Conservation (phyloP, 2,113 vertebrate species). For the Delphinapterus leucas region DNA sequence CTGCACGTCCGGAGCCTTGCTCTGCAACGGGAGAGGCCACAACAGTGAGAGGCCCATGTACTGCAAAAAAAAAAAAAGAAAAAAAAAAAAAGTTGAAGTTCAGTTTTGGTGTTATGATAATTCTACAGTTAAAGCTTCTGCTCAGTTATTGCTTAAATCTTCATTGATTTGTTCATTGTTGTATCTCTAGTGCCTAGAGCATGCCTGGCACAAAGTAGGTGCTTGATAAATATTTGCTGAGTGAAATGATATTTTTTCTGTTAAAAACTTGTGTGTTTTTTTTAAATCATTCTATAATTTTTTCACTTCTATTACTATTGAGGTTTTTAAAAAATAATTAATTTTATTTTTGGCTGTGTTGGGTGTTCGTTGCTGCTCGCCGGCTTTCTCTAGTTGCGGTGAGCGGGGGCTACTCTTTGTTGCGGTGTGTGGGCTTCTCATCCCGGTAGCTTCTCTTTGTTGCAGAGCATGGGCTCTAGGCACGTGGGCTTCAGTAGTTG, state of each 20-base stretch:
- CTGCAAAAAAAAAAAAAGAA: too few species aligned
- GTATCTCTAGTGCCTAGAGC: background rate
- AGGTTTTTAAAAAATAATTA: background rate
- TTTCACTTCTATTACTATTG: background rate
- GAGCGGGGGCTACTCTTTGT: too few species aligned
- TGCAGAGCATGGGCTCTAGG: too few species aligned
- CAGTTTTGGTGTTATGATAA: background rate
- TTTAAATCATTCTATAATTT: slow-evolving; percentile 26
- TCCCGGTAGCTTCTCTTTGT: too few species aligned
- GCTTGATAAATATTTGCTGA: slow-evolving; percentile 40
- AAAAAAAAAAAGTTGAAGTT: slow-evolving; percentile 11
- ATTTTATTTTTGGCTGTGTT: too few species aligned
- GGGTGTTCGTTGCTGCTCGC: too few species aligned
- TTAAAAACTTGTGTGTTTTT: background rate
- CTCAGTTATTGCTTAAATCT: background rate
- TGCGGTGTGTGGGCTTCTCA: too few species aligned
- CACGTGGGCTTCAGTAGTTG: too few species aligned
- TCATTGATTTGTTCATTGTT: background rate
- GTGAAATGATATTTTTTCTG: background rate
- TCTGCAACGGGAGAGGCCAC: too few species aligned
- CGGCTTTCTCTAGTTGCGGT: too few species aligned
- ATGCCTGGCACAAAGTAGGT: background rate
- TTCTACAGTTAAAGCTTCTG: background rate
- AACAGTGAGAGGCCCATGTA: too few species aligned
- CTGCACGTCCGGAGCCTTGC: too few species aligned